Conservation (phyloP, 2,888 invertebrate species). For the Odontocerum albicorne region DNA sequence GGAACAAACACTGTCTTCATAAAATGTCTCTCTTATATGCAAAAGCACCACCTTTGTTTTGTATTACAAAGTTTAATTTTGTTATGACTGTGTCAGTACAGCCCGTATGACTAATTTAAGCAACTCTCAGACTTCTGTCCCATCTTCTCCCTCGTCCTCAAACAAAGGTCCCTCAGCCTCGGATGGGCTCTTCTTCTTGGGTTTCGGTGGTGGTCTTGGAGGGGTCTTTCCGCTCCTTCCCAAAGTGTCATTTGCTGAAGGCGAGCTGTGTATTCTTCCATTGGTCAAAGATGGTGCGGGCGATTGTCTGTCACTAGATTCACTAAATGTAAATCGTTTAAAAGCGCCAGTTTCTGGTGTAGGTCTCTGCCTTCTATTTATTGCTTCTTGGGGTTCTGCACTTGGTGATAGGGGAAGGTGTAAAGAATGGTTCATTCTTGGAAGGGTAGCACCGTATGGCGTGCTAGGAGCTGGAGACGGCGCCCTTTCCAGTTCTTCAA, state of each 20-base stretch:
- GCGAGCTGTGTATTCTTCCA: constrained; percentile 34
- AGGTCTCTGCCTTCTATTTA: constrained; percentile 53
- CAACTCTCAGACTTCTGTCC: constrained; percentile 78
- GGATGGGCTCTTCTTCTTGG: constrained; percentile 73
- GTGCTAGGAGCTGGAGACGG: constrained; percentile 58
- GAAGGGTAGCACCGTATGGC: constrained; percentile 45
- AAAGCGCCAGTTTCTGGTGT: constrained; percentile 59
- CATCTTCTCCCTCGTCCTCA: constrained; percentile 87
- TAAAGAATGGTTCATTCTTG: constrained; percentile 55
- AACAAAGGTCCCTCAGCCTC: constrained; percentile 72
- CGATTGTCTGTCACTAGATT: constrained; percentile 45
- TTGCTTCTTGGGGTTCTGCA: constrained; percentile 53
- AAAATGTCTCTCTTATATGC: constrained; percentile 15
- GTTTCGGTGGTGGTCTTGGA: constrained; percentile 81
- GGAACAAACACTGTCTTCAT: background rate
- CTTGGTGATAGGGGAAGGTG: constrained; percentile 55
- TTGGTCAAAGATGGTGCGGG: constrained; percentile 38
- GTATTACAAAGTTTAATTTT: background rate
- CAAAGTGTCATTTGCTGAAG: constrained; percentile 52
- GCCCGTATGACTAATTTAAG: constrained; percentile 45
- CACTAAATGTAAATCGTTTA: constrained; percentile 40
- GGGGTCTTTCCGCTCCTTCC: constrained; percentile 69
- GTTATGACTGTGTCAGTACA: constrained; percentile 41
- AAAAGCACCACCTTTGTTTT: constrained; percentile 22
- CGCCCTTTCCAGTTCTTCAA: constrained; percentile 57